Conservation (phyloP, 2,797 vertebrate species). For the Tauraco hartlaubi region DNA sequence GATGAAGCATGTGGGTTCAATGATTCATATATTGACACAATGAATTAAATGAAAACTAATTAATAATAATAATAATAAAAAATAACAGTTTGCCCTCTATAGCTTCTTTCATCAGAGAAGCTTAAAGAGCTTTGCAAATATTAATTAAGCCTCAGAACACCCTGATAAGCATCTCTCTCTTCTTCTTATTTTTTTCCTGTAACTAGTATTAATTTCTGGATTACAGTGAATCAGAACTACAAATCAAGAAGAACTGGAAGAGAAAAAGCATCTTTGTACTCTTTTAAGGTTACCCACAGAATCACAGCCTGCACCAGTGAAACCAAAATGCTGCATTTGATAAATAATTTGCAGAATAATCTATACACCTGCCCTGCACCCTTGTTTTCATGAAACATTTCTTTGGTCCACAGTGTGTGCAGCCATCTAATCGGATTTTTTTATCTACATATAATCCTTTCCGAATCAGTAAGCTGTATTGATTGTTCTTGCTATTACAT, state of each 20-base stretch:
- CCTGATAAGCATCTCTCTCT: constrained; percentile 43
- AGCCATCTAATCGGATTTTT: not conserved
- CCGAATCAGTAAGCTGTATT: not conserved
- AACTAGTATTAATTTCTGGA: constrained; percentile 29
- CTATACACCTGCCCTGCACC: not conserved
- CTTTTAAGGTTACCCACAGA: not conserved
- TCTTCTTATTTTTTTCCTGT: not conserved
- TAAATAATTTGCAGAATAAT: not conserved
- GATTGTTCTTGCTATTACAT: not conserved
- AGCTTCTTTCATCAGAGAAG: constrained; percentile 36
- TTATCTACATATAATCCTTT: not conserved
- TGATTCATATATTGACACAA: not conserved
- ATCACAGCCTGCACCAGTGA: not conserved
- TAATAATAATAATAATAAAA: constrained; percentile 41
- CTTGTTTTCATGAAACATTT: not conserved
- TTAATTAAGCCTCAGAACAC: constrained; percentile 52
- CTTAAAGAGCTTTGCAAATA: constrained; percentile 30
- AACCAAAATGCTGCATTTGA: not conserved
- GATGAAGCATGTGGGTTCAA: constrained; percentile 34
- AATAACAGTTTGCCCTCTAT: not conserved
- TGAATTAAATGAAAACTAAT: constrained; percentile 53
- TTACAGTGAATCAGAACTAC: not conserved
- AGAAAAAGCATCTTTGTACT: not conserved
- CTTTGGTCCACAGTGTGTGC: not conserved
- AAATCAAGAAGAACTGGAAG: not conserved